Base-by-base conservation (phyloP, 2,113 vertebrate species). In the Pangasianodon gigas region DNA sequence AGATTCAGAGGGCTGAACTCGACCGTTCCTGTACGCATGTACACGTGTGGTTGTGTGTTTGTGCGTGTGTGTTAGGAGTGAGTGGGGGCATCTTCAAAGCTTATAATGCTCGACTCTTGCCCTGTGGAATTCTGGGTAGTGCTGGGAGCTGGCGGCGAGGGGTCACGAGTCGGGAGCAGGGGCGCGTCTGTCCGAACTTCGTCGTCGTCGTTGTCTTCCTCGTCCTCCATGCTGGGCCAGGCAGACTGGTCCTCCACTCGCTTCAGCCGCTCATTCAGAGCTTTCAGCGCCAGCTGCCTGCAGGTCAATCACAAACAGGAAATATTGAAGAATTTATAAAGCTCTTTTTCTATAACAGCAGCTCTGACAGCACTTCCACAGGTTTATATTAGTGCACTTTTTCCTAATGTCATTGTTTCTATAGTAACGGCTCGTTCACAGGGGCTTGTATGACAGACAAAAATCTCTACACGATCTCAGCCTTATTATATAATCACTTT, bases 191-290 rank as follows among this genome's bases (percentile, higher is more conserved):
- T 95, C 88, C 97, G 96, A 0, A 94, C 94, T 13, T 98, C 98
- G 56, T 99, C 98, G 0, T 96, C 96, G 0, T 97, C 96, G 0
- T 98, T 97, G 2, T 97, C 96, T 48, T 99, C 98, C 0, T 99
- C 98, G 0, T 99, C 98, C 26, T 99, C 98, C 98, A 99, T 99
- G 95, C 95, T 99, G 81, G 98, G 98, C 98, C 98, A 99, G 44
- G 97, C 96, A 0, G 97, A 96, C 94, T 98, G 98, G 93, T 99
- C 98, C 93, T 99, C 98, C 91, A 98, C 98, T 0, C 97, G 96
- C 95, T 99, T 99, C 92, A 99, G 95, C 60, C 98, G 97, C 93
- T 99, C 98, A 0, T 99, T 99, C 91, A 99, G 94, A 46, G 98
- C 98, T 92, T 99, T 99, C 90, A 99, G 96, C 10, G 98, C 98